These are phyloP conservation scores for Andrena marginata DNA, from an alignment of 2,888 invertebrate species.

Conservation along the genomic window DNA sequence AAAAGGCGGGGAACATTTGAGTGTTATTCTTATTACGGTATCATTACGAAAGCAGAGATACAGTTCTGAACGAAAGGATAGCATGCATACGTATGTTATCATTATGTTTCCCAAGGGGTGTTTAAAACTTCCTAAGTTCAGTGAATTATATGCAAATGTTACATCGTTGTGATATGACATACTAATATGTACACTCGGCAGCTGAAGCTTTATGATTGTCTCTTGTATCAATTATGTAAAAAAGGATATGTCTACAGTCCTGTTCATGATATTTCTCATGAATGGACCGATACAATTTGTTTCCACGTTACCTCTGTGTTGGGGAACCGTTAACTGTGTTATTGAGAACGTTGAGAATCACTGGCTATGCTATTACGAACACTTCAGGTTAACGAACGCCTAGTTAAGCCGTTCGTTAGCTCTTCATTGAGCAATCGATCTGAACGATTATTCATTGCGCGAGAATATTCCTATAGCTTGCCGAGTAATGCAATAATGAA, in stretches of 20 bases:
- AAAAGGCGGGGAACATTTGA: not conserved
- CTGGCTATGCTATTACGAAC: constrained; percentile 30
- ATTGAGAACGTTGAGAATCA: constrained; percentile 35
- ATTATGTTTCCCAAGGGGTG: too few relatives aligned
- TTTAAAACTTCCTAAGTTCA: too few relatives aligned
- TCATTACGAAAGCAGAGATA: not conserved
- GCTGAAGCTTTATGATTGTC: too few relatives aligned
- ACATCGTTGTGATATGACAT: too few relatives aligned
- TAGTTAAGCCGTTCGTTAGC: constrained; percentile 47
- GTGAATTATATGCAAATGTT: too few relatives aligned
- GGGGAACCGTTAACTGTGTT: not conserved
- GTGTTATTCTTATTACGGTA: not conserved
- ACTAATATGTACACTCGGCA: too few relatives aligned
- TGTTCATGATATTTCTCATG: not conserved
- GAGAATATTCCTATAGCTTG: not conserved
- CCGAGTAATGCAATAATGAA: constrained; percentile 14
- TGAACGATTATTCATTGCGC: constrained; percentile 45
- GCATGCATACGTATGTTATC: too few relatives aligned
- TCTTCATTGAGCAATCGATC: constrained; percentile 52
- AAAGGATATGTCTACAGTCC: too few relatives aligned
- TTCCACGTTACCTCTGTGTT: not conserved
- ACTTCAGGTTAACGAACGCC: constrained; percentile 53
- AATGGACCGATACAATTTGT: not conserved
- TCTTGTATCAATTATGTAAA: too few relatives aligned
- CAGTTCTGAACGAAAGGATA: too few relatives aligned